Evolutionary conservation across 2,888 invertebrate species (phyloP), one percentile per base, ranked within the genome.

Genomic region (Parapristionchus giblindavisi): DNA sequence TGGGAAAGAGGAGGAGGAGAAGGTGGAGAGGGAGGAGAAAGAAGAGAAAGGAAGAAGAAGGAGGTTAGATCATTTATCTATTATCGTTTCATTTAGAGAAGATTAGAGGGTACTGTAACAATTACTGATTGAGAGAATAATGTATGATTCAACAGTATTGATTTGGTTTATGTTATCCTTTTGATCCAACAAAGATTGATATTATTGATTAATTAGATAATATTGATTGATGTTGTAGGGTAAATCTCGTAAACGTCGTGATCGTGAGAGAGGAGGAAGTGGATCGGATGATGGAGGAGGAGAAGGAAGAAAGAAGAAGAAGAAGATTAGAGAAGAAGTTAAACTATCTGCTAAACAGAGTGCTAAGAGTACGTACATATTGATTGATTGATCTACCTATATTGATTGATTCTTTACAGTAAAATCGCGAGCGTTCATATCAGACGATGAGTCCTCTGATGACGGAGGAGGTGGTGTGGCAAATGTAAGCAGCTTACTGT

Each of bases 341-440:
- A 82, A 81, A 38, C 74, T 82, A 21, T 81, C 81, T 21, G 81
- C 81, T 8, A 83, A 83, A 54, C 81, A 82, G 66, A 75, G 63
- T 32, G 74, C 79, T 3, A 81, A 81, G 56, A 80, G 81, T 79
- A 36, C 48, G 77, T 74, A 43, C 14, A 58, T 58, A 29, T 71
- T 74, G 38, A 24, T 21, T 51, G 51, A 54, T 24, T 68, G 21
- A 14, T 51, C 21, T 51, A 17, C 51, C 51, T 51, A 51, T 51
- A 21, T 14, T 17, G 21, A 51, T 17, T 14, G 51, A 17, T 17
- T 17, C 4, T 11, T 79, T 81, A 61, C 75, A 81, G 82, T 84
- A 27, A 84, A 84, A 66, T 81, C 81, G 34, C 74, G 79, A 14
- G 83, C 82, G 2, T 81, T 79, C 77, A 73, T 84, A 24, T 83